Conservation (phyloP, 2,113 vertebrate species). For the Struthidea cinerea region DNA sequence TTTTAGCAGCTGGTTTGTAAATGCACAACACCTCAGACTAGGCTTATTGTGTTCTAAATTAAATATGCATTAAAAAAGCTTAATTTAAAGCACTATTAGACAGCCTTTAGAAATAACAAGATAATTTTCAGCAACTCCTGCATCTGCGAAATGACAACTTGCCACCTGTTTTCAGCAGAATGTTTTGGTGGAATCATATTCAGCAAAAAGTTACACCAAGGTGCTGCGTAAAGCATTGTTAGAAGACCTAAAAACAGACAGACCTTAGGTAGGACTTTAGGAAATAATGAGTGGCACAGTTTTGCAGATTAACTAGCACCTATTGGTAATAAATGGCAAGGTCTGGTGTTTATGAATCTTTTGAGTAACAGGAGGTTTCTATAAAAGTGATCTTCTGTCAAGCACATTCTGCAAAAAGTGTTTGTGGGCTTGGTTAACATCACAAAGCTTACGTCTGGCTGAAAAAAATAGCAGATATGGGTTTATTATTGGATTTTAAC, state of each 20-base stretch:
- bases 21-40: neutral
- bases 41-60: slow-evolving; percentile 17
- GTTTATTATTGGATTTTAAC: neutral
- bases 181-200: neutral
- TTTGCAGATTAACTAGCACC: neutral
- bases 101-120: slow-evolving; percentile 12
- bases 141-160: slow-evolving; percentile 33
- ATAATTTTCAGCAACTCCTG: slow-evolving; percentile 28
- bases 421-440: neutral
- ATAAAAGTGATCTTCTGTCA: neutral
- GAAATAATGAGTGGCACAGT: neutral
- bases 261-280: neutral
- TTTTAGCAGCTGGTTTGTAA: neutral
- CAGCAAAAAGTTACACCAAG: neutral
- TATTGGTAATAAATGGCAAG: neutral
- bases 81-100: neutral
- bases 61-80: neutral
- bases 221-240: neutral
- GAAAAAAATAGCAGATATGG: neutral
- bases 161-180: slow-evolving; percentile 20
- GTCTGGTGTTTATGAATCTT: neutral
- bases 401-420: neutral
- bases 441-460: neutral
- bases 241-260: neutral
- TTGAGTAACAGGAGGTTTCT: neutral